Base-by-base conservation (phyloP, 2,797 vertebrate species). In the Rhincodon typus region DNA sequence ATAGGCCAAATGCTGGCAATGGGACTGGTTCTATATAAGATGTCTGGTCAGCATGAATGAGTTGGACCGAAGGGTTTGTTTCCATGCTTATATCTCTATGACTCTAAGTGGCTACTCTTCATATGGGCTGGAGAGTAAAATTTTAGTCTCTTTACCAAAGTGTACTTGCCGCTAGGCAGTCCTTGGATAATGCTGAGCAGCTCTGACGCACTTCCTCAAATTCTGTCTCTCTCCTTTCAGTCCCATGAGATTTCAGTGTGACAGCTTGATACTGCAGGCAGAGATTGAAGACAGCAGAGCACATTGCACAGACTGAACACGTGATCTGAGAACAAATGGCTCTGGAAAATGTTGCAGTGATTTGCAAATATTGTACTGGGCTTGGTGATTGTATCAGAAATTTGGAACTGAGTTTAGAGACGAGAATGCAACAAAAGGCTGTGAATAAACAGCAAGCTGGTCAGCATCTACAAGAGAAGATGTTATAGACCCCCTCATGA, bases 301-400 rank as follows among this genome's bases (percentile, higher is more conserved):
- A 12, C 62, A 66, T n/a, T 67, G 62, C 66, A 34, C 90, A 93
- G 90, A 42, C 66, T 69, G 62, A n/a, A 67, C 62, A 27, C 69
- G 62, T 69, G 66, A 93, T n/a, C 90, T 38, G 62, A 69, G 90
- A 93, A 67, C 62, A 38, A 93, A 93, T 93, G 90, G 62, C 19
- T 42, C n/a, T 23, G 23, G 10, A 5, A 25, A 93, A 69, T 42
- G 21, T 7, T 38, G 42, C 42, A 84, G 38, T 67, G 57, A 17
- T 67, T 38, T 38, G 23, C 62, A 34, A 90, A 93, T 30, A 90
- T 34, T 17, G 86, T 21, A 67, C 30, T 5, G 57, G 34, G 88
- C 38, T 91, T 21, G 67, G 62, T 19, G 15, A 42, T 34, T 23
- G 17, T 67, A 8, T 21, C 17, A 7, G 34, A 66, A 46, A 93